These are phyloP conservation scores for Ctenoplectra terminalis DNA, from an alignment of 1,140 invertebrate genomes.

Conservation along the genomic window DNA sequence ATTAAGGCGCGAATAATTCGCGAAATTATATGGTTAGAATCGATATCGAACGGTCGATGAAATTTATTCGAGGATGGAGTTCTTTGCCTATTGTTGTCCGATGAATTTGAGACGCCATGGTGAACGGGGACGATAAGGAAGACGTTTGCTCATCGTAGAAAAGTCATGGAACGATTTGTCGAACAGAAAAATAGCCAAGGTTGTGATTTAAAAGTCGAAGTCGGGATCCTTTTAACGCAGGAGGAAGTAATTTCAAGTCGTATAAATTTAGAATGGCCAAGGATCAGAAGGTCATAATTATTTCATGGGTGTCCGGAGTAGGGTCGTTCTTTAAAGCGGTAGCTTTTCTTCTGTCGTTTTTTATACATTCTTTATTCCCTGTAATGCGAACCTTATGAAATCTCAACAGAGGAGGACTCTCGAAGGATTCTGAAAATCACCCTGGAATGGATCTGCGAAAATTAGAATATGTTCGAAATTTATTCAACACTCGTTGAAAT, in stretches of 20 bases:
- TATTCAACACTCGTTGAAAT: background rate
- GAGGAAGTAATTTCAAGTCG: background rate
- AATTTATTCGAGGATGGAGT: too few relatives aligned
- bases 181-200: background rate
- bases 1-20: conserved; percentile 25
- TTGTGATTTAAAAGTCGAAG: conserved; percentile 33
- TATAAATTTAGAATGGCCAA: background rate
- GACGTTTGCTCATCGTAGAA: background rate
- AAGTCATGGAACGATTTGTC: background rate
- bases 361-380: background rate
- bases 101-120: background rate
- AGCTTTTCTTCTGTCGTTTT: background rate
- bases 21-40: background rate
- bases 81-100: background rate
- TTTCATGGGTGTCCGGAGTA: conserved; percentile 5
- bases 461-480: background rate
- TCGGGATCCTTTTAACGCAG: background rate
- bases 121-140: background rate
- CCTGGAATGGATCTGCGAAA: background rate
- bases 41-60: background rate
- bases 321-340: background rate
- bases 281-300: conserved; percentile 26
- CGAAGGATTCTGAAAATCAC: background rate
- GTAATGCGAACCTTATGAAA: background rate
- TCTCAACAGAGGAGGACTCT: background rate